Base-by-base conservation (phyloP, 1,140 invertebrate genomes). In the Calephelis virginiensis region DNA sequence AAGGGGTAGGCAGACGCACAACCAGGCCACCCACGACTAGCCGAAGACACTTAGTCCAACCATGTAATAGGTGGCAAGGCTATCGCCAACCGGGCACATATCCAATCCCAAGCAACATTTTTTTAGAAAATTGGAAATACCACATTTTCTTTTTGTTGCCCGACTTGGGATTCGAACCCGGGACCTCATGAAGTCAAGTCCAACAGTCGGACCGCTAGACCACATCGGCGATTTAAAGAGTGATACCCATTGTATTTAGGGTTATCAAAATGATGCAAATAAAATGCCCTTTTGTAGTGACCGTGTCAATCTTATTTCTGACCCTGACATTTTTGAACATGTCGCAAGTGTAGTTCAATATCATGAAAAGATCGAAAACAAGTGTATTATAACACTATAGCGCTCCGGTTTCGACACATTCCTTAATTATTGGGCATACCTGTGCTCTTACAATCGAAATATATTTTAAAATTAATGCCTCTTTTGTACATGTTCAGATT, bases 271-370 rank as follows among this genome's bases (percentile, higher is more conserved):
- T 68, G n/a, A 38, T 62, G 28, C 45, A 56, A 28, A 70, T 67
- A 77, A 80, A 80, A 75, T 75, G 73, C 73, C 72, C 72, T 76
- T 80, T 78, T 66, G 70, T 63, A 65, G 37, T 65, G 61, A 59
- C 63, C 65, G 64, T 69, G 73, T 70, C 66, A 69, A 67, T 75
- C 76, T 73, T 72, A 78, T 77, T 72, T 63, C 71, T 68, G 81
- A 59, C 83, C 84, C 72, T 86, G 82, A 85, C 82, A 82, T 84
- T 81, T 81, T 73, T 72, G 65, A 66, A 64, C 61, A 70, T 74
- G 80, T 86, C 78, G 75, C 74, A 80, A 86, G 73, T 56, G 67
- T 72, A 68, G 63, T 70, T 73, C 69, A 73, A 75, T 78, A 80
- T 78, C 71, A 73, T 73, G 73, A 72, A 78, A 81, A 78, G 73